Percentiles rank a stretch among this genome's conserved stretches.
These are phyloP conservation scores for Haemorhous mexicanus DNA, from an alignment of 2,113 vertebrate genomes.

Conservation along the genomic window DNA sequence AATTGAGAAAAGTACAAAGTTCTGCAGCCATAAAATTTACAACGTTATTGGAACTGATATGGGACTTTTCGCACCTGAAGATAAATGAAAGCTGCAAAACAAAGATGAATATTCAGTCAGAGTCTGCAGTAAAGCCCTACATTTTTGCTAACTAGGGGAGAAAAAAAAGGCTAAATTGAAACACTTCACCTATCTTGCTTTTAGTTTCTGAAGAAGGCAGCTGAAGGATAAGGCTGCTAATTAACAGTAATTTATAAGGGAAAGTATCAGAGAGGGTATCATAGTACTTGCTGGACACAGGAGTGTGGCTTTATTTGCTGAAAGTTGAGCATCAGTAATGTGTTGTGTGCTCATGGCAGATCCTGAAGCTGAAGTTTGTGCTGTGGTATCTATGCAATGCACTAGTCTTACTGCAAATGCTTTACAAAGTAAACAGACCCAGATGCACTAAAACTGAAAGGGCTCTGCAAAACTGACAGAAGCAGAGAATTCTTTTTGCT, in stretches of 20 bases:
- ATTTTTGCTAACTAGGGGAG: neutral
- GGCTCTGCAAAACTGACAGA: neutral
- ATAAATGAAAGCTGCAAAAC: neutral
- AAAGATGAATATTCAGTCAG: neutral
- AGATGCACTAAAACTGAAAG: neutral
- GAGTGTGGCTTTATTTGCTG: neutral
- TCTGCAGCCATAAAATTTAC: neutral
- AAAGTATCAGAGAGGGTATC: neutral
- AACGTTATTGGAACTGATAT: neutral
- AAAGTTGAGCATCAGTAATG: neutral
- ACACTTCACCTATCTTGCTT: neutral
- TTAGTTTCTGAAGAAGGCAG: neutral
- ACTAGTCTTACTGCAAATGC: neutral
- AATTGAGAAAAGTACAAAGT: neutral
- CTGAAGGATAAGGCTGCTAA: neutral
- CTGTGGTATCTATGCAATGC: neutral
- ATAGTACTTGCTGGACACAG: neutral
- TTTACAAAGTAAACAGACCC: neutral
- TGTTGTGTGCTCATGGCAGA: neutral
- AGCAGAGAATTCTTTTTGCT: neutral
- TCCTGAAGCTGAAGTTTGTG: neutral
- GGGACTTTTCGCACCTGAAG: neutral
- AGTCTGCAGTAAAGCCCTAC: neutral
- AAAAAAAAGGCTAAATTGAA: neutral
- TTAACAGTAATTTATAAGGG: neutral